Base-by-base conservation (phyloP, 2,113 vertebrate genomes). In the Australoheros scitulus region DNA sequence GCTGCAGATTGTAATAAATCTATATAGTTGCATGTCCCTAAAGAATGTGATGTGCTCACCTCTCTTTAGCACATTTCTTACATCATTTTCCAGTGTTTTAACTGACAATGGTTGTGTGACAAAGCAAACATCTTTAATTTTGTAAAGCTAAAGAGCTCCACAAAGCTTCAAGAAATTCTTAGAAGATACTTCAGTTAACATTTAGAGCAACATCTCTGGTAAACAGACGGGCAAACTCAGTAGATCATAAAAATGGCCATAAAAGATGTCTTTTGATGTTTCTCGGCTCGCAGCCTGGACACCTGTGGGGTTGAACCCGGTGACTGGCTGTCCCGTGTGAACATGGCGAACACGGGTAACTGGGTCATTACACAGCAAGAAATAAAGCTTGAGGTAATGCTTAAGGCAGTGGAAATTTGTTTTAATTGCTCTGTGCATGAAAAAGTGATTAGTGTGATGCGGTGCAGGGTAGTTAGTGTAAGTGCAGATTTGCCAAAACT, bases 251-350 rank as follows among this genome's bases (percentile, higher is more conserved):
- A 88, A 83, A 64, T 72, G 59, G 89, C 83, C 83, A 86, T 89
- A 95, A 89, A 92, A 79, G 77, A 88, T 74, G 75, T 84, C 83
- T 92, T 91, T 92, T 93, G 90, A 92, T 87, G 91, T 93, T 77
- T 92, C 61, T 77, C 47, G 68, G 81, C 65, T 89, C 85, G 68
- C 68, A 70, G 81, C 68, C 75, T 86, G 90, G 92, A 94, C 92
- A 93, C 91, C 91, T 92, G 92, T 91, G 87, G 93, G 85, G 88
- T 77, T 86, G 80, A 92, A 93, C 89, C 70, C 80, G 55, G 57
- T 86, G 89, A 87, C 87, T 82, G 78, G 87, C 87, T 83, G 78
- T 87, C 80, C 70, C 52, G 79, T 81, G 50, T 78, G 78, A 82
- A 64, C 81, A 59, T 80, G 64, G 70, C 83, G 36, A 85, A 36